Evolutionary conservation across 2,888 invertebrate genomes (phyloP), one percentile per base, ranked within the genome.

Genomic region (Ptilodon capucinus): DNA sequence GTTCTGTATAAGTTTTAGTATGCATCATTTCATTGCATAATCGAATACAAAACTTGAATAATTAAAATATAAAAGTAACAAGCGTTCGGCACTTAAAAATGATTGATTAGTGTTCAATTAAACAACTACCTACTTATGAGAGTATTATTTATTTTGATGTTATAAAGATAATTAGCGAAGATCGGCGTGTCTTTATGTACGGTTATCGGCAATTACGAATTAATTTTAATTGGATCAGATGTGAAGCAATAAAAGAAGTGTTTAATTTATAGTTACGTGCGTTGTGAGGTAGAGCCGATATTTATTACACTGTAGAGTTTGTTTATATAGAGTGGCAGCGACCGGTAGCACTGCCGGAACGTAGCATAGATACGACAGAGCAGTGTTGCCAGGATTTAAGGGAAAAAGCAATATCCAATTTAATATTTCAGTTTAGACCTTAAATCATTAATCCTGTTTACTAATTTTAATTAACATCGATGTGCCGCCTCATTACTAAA

Each of bases 131-230:
- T 48, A 43, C 46, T 51, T 51, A 53, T 60, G 42, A 58, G 46
- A 52, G 40, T 18, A 52, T 47, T 43, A 58, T 51, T 60, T 35
- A 46, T 55, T 54, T 57, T 53, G 51, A 5, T 42, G 28, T 40
- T 44, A 40, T 42, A 48, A 34, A 51, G 46, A 60, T 51, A 65
- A 69, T 68, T 67, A 54, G 64, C 59, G 53, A 48, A 60, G 54
- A 58, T 60, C 55, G 56, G 63, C 50, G 48, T 64, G 67, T 56
- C 48, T 58, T 64, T 64, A 68, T 60, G 54, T 65, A 71, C 45
- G 79, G 79, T 81, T 80, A 82, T 77, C 75, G 74, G 77, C 74
- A 81, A 84, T 85, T 75, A 84, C 75, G 75, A 81, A 74, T 78
- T 76, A 75, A 81, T 80, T 84, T 84, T 76, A 77, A 71, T 71